These are phyloP conservation scores for Cryptophagus acutangulus DNA, from an alignment of 2,888 invertebrate genomes.

Conservation along the genomic window DNA sequence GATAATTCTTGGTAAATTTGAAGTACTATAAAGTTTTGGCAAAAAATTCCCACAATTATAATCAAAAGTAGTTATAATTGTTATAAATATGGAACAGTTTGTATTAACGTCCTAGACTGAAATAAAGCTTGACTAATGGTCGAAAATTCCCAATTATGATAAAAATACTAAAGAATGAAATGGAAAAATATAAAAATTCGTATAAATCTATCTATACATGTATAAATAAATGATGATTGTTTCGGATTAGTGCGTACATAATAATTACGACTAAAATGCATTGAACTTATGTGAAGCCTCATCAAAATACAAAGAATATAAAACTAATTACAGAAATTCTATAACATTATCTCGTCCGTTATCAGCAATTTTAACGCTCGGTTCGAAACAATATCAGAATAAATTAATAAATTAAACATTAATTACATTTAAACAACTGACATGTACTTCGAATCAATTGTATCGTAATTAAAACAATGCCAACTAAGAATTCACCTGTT, in stretches of 20 bases:
- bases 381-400: slow-evolving; percentile 49
- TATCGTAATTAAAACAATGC: slow-evolving; percentile 41
- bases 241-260: slow-evolving; percentile 29
- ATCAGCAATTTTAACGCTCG: slow-evolving; percentile 48
- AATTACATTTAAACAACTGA: slow-evolving; percentile 48
- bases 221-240: slow-evolving; percentile 24
- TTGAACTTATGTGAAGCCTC: slow-evolving; percentile 35
- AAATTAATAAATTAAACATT: slow-evolving; percentile 51
- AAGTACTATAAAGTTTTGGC: no score
- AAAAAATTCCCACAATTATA: no score
- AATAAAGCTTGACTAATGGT: no score
- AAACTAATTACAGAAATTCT: slow-evolving; percentile 37
- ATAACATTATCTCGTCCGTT: slow-evolving; percentile 46
- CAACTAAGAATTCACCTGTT: slow-evolving; percentile 9
- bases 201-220: no score
- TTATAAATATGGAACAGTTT: no score
- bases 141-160: no score
- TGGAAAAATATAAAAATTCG: no score
- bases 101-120: no score
- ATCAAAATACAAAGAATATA: slow-evolving; percentile 29
- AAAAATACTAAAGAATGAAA: no score
- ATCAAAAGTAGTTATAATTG: no score
- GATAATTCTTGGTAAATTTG: no score
- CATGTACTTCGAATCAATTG: slow-evolving; percentile 48
- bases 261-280: slow-evolving; percentile 26